Evolutionary conservation across 2,113 vertebrate species (phyloP), one percentile per base, ranked within the genome.

Genomic region (Calidris pygmaea): DNA sequence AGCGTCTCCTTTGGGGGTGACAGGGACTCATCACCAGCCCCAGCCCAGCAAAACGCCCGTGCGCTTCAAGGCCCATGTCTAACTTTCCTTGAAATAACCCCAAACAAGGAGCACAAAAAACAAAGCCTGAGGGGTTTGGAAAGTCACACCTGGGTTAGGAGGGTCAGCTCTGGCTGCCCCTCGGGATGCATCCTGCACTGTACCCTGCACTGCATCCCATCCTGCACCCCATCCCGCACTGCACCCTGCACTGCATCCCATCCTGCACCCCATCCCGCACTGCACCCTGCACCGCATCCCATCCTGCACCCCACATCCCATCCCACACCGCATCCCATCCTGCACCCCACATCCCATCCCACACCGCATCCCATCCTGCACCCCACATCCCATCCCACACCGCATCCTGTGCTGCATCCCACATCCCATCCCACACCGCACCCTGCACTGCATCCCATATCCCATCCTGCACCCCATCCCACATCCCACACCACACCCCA

Each of bases 91-190:
- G n/a, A 50, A 21, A 55, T 2, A 45, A 14, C 18, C 26, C 29
- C 34, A 4, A 0, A 9, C 7, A 37, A 58, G 41, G 10, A 43
- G n/a, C 72, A 22, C 20, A 23, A 34, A 30, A 65, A 32, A 34
- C 48, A 39, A 32, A 0, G 1, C 20, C 19, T 3, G 6, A 35
- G n/a, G 43, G 27, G 14, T 58, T 58, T 2, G 3, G 14, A 26
- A 35, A 59, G 52, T 6, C 0, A 0, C 0, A 1, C 37, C 1
- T 19, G 41, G n/a, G n/a, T 81, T 3, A 12, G 53, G 12, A 55
- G 24, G 32, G 27, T 12, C 4, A 2, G 45, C n/a, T 6, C 29
- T 1, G 13, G 22, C 21, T 1, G 3, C 14, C 24, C 75, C 74
- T 3, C 2, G 8, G 52, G 52, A 77, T 6, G 14, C 56, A 22